These are phyloP conservation scores for Coelinius sp. DNA, from an alignment of 2,888 invertebrate genomes.

Conservation along the genomic window DNA sequence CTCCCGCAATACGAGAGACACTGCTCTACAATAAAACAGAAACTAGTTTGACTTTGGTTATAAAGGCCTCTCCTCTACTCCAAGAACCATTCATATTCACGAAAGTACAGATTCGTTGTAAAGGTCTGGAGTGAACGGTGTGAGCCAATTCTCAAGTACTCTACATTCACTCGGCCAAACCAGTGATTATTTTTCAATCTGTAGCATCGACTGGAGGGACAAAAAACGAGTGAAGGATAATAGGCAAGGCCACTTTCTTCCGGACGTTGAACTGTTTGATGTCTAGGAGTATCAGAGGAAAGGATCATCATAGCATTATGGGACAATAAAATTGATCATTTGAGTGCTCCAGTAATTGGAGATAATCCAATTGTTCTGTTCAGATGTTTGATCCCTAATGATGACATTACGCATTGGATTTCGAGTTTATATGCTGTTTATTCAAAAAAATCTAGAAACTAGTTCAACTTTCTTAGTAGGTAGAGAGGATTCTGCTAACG, in stretches of 20 bases:
- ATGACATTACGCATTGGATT: constrained; percentile 65
- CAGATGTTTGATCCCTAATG: constrained; percentile 60
- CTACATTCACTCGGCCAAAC: constrained; percentile 54
- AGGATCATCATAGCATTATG: background rate
- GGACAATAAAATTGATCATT: too few species aligned
- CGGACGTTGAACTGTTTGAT: constrained; percentile 40
- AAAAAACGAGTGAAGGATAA: constrained; percentile 25
- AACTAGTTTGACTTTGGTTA: constrained; percentile 60
- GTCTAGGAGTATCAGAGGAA: background rate
- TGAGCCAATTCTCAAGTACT: constrained; percentile 48
- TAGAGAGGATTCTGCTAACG: constrained; percentile 48
- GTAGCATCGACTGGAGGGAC: constrained; percentile 13
- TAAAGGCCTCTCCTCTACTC: constrained; percentile 67
- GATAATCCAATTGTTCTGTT: constrained; percentile 48
- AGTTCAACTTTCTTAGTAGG: constrained; percentile 66
- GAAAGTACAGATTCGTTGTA: constrained; percentile 39
- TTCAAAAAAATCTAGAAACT: constrained; percentile 66
- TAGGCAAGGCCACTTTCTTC: constrained; percentile 53
- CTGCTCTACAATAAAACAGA: constrained; percentile 64
- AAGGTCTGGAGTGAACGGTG: constrained; percentile 46
- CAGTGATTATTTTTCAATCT: constrained; percentile 40
- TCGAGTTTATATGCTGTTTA: constrained; percentile 68
- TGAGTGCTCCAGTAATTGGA: background rate
- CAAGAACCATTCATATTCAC: constrained; percentile 28
- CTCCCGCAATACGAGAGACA: constrained; percentile 56